A percentile compares a stretch with the other conserved stretches of the same genome.
phyloP scores from a whole-genome alignment of 2,888 invertebrate genomes.

The Cordilura impudica region DNA sequence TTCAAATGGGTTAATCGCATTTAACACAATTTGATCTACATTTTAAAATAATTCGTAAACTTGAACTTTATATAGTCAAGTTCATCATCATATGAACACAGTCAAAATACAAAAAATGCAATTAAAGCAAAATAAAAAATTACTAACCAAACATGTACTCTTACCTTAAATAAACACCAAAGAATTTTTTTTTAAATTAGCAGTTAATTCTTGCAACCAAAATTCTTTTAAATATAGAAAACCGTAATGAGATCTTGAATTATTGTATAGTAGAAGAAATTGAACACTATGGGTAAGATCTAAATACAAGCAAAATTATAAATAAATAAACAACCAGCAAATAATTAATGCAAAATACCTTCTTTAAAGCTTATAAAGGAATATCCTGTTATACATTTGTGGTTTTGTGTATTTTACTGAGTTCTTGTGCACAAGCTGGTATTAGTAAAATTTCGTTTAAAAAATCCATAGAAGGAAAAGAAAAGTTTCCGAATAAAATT shows the following conservation, averaged over 20 bases:
- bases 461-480: constrained; percentile 68
- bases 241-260: background rate
- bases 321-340: background rate
- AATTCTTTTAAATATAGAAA: constrained; percentile 22
- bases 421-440: constrained; percentile 36
- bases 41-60: constrained; percentile 7
- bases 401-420: background rate
- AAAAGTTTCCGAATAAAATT: constrained; percentile 36
- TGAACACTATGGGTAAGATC: constrained; percentile 32
- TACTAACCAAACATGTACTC: background rate
- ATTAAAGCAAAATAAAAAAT: constrained; percentile 11
- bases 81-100: constrained; percentile 1
- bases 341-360: background rate
- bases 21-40: constrained; percentile 7
- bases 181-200: constrained; percentile 26
- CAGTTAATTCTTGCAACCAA: constrained; percentile 3
- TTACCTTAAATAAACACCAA: background rate
- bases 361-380: constrained; percentile 15
- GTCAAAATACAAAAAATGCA: background rate
- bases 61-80: constrained; percentile 53
- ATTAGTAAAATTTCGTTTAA: constrained; percentile 70
- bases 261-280: constrained; percentile 5
- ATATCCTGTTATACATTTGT: background rate
- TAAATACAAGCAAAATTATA: background rate
- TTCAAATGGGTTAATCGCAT: constrained; percentile 1